Percentiles rank a stretch among this genome's conserved stretches.
phyloP scores from a whole-genome alignment of 2,113 vertebrate species.

The Rhinichthys klamathensis region DNA sequence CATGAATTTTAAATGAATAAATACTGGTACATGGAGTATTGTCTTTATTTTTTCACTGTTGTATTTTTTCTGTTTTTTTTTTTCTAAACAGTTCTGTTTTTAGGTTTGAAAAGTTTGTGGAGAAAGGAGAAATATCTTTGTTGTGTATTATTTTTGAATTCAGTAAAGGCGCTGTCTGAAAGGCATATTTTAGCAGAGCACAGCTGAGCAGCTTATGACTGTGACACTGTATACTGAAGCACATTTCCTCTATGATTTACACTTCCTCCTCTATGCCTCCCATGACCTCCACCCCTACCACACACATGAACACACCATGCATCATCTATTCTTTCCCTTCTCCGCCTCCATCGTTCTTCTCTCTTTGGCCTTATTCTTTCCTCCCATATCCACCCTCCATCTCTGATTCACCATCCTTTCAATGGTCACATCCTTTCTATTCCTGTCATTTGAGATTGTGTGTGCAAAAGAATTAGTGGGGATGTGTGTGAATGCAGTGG shows the following conservation, averaged over 20 bases:
- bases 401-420: conserved; percentile 24
- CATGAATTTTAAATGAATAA: background rate
- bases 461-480: background rate
- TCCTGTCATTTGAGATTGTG: conserved; percentile 5
- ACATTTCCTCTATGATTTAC: conserved; percentile 34
- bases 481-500: background rate
- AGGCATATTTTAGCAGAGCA: background rate
- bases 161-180: background rate
- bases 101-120: background rate
- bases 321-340: conserved; percentile 32
- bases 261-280: conserved; percentile 20
- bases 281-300: conserved; percentile 18
- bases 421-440: background rate
- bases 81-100: background rate
- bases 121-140: background rate
- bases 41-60: background rate
- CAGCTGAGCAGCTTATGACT: background rate
- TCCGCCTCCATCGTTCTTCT: background rate
- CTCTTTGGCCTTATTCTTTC: background rate
- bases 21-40: too few relatives aligned
- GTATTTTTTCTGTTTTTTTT: background rate
- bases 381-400: background rate
- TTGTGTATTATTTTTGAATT: conserved; percentile 1
- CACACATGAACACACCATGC: conserved; percentile 17
- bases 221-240: background rate